Conservation (phyloP, 2,113 vertebrate genomes). For the Casuarius casuarius region DNA sequence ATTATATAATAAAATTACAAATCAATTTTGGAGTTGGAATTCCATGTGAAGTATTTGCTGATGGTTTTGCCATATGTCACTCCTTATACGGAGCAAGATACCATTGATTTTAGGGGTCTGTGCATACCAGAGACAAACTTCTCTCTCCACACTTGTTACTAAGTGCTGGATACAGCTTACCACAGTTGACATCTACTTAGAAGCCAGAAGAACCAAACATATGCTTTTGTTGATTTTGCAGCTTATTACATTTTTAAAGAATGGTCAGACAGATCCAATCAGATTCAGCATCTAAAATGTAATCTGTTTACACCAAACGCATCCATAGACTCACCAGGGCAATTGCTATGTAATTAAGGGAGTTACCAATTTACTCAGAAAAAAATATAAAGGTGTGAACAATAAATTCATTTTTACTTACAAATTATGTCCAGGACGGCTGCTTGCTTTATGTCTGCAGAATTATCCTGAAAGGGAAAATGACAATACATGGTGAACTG, state of each 20-base stretch:
- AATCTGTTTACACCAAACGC: background rate
- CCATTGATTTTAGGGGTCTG: background rate
- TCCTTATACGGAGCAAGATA: accelerated
- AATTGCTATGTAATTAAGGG: background rate
- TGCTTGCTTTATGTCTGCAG: slow-evolving; percentile 77
- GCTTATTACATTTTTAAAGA: background rate
- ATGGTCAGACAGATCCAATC: background rate
- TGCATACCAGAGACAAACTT: background rate
- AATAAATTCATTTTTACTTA: slow-evolving; percentile 75
- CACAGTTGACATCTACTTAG: background rate
- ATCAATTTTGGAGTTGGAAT: background rate
- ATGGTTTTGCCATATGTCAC: background rate
- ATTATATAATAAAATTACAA: background rate
- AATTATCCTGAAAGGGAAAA: slow-evolving; percentile 79
- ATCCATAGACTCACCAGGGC: background rate
- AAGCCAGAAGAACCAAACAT: background rate
- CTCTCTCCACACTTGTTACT: background rate
- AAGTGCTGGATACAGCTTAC: background rate
- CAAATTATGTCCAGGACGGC: slow-evolving; percentile 88
- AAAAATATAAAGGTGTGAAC: background rate
- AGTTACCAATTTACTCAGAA: background rate
- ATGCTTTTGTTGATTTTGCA: background rate
- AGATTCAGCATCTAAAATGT: background rate
- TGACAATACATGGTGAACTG: background rate
- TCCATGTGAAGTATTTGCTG: background rate